Evolutionary conservation across 1,140 invertebrate genomes (phyloP).

Genomic region (Atta texana): DNA sequence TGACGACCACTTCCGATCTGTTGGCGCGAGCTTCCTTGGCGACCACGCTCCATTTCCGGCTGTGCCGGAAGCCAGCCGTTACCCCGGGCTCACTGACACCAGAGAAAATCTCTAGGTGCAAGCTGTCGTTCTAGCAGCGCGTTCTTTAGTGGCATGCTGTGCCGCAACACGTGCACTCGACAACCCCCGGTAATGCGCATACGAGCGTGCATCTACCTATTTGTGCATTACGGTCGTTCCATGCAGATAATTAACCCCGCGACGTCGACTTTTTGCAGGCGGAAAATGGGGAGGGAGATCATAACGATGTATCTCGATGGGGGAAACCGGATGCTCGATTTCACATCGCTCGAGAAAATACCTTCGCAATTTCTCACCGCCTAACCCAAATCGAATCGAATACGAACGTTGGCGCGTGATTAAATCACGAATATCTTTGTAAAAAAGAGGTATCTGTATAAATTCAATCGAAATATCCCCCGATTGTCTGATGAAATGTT

Average conservation of each 20-base stretch:
- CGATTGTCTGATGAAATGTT: not conserved
- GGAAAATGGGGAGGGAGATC: not conserved
- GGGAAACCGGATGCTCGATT: not conserved
- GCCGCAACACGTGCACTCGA: constrained; percentile 42
- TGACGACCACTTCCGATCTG: constrained; percentile 47
- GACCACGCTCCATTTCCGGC: constrained; percentile 56
- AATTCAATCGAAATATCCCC: constrained; percentile 9
- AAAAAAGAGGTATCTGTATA: not conserved
- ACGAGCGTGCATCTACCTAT: constrained; percentile 38
- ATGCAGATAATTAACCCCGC: constrained; percentile 38
- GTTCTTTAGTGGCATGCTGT: constrained; percentile 28
- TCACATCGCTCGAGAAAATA: not conserved
- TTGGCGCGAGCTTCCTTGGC: constrained; percentile 29
- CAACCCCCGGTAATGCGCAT: constrained; percentile 41
- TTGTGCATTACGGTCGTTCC: constrained; percentile 27
- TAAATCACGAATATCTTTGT: not conserved
- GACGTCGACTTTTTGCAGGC: not conserved
- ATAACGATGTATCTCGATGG: constrained; percentile 12
- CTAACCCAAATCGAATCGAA: not conserved
- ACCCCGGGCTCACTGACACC: constrained; percentile 55
- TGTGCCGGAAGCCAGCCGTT: constrained; percentile 54
- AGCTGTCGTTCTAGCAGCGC: constrained; percentile 35
- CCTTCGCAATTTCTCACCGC: not conserved
- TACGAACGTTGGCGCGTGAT: not conserved
- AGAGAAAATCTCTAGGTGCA: constrained; percentile 60